Evolutionary conservation across 2,888 invertebrate genomes (phyloP), one percentile per base, ranked within the genome.

Genomic region (Rapana venosa): DNA sequence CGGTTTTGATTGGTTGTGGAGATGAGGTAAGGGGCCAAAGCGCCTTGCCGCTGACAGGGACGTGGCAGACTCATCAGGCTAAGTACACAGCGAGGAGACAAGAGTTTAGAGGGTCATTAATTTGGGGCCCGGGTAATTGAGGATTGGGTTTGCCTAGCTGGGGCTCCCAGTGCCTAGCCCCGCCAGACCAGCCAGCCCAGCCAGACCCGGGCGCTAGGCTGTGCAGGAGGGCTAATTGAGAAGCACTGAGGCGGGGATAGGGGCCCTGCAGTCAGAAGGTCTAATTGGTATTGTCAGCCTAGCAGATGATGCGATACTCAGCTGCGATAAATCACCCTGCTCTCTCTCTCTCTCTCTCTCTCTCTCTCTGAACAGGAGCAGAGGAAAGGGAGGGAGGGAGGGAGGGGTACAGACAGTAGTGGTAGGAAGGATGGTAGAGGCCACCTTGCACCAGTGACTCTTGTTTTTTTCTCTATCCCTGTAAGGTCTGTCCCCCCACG

Each of bases 301-400:
- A 92, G 93, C 93, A 91, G 91, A 90, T 92, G 91, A 87, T 90
- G 90, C 90, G 92, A 91, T 92, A 93, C 93, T 94, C 92, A 91
- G 92, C 93, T 92, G 93, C 93, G 93, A 94, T 94, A 93, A 93
- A 94, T 94, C 94, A 94, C 84, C 32, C 58, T 30, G 85, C 47
- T 20, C 86, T 91, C 74, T 22, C 74, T 11, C 61, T 61, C 47
- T 47, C 47, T 47, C 47, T 2, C 47, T 47, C 47, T 8, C 47
- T 47, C 47, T 47, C n/a, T n/a, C 47, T 5, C 47, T 47, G 47
- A 47, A 47, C 47, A 47, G 47, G 47, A 47, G 47, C 47, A 5
- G 47, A 47, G 47, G 47, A 47, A 47, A 47, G 47, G 47, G 8
- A 47, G 47, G 47, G 47, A 8, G n/a, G n/a, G n/a, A n/a, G 47